Base-by-base conservation (phyloP, 2,797 vertebrate species). In the Pseudopleuronectes americanus region DNA sequence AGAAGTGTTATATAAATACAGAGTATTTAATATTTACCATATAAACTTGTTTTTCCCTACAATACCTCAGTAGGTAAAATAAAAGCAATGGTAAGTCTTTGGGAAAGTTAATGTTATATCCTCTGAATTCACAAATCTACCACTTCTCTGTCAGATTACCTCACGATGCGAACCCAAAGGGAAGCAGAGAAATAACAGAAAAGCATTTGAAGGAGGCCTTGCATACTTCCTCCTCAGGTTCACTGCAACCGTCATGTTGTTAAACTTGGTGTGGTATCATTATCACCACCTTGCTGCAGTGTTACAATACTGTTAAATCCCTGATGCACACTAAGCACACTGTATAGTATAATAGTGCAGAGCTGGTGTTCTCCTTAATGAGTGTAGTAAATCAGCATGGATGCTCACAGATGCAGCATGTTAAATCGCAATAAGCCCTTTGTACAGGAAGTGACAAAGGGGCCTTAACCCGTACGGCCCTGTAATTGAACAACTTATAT, bases 371-470 rank as follows among this genome's bases (percentile, higher is more conserved):
- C 66, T 72, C 63, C 53, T 49, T 91, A 89, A 91, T 90, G 83
- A 85, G 76, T 31, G 49, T 47, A 73, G 73, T 90, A 84, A 92
- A 90, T 92, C 83, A 86, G 60, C 49, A 74, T 24, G 71, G 74
- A 75, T 62, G 74, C 81, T 81, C 79, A 57, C 49, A 31, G 76
- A 82, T 69, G 73, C 69, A 65, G 58, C 64, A 23, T 41, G 79
- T 76, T 85, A 79, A 88, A 87, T 84, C 71, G 80, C 84, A 84
- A 81, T 81, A 54, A 80, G 64, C 56, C 62, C 77, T 74, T 77
- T 73, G 77, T 85, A 72, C 83, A 71, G 74, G 79, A 83, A 81
- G 71, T 77, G 73, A 83, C 75, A 70, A 68, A 84, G 74, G 62
- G 68, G 64, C 73, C 72, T 75, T 68, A 22, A 58, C 51, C 64